Percentiles rank a stretch among this genome's conserved stretches.
phyloP scores from a whole-genome alignment of 2,888 invertebrate species.

The Drosophila yooni region DNA sequence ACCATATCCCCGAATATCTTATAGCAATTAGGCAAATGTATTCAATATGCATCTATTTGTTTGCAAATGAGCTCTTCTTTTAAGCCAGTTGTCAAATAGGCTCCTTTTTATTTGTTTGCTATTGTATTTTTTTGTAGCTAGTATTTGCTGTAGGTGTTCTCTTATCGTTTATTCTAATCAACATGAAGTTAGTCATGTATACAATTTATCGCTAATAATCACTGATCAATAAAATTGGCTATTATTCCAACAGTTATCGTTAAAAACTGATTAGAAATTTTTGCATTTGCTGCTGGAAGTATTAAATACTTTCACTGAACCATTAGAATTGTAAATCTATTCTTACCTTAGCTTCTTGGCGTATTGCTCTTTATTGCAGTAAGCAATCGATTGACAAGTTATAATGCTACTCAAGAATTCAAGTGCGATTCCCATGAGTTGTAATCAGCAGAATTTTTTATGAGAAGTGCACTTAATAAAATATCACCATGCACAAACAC shows the following conservation, averaged over 20 bases:
- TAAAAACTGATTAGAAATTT: slow-evolving; percentile 14
- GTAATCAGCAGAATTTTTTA: slow-evolving; percentile 44
- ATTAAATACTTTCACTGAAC: background rate
- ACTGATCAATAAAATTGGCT: slow-evolving; percentile 47
- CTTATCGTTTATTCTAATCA: slow-evolving; percentile 37
- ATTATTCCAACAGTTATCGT: slow-evolving; percentile 40
- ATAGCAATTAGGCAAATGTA: background rate
- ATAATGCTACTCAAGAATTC: slow-evolving; percentile 3
- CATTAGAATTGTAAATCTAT: background rate
- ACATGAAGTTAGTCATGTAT: slow-evolving; percentile 6
- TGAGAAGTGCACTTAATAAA: slow-evolving; percentile 54
- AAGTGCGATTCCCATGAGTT: slow-evolving; percentile 28
- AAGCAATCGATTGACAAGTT: slow-evolving; percentile 7
- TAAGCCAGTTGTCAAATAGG: slow-evolving; percentile 37
- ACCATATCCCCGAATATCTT: background rate
- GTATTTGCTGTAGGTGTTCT: slow-evolving; percentile 16
- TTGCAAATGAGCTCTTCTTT: slow-evolving; percentile 32
- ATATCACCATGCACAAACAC: slow-evolving; percentile 25
- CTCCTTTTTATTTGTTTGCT: slow-evolving; percentile 35
- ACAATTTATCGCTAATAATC: slow-evolving; percentile 38
- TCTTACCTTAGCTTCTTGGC: slow-evolving; percentile 12
- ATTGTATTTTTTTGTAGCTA: slow-evolving; percentile 4
- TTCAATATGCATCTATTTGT: slow-evolving; percentile 2
- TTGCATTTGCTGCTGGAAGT: background rate
- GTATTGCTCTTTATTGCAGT: slow-evolving; percentile 27